Base-by-base conservation (phyloP, 2,797 vertebrate genomes). In the Onychomys leucogaster region DNA sequence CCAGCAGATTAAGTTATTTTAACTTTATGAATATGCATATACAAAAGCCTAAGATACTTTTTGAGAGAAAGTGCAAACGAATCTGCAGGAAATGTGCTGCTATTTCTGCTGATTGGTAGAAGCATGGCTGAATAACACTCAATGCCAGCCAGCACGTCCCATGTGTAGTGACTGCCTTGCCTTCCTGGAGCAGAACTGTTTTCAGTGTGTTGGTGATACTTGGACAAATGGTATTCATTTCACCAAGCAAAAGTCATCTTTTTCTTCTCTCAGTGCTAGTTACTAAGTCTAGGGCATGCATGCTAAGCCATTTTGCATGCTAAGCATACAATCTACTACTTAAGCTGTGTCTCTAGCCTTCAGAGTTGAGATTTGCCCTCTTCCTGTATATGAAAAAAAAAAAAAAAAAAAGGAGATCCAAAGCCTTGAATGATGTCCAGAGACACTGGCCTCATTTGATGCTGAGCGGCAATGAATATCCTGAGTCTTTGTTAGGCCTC, bases 21-120 rank as follows among this genome's bases (percentile, higher is more conserved):
- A 73, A 96, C 90, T 96, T 95, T 91, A 98, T 97, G 96, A 97
- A 97, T 97, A 97, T 97, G 92, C 94, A 97, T 97, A 65, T 91
- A 57, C 71, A 59, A 94, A 96, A 96, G 55, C 63, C 23, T 83
- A 94, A 96, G 84, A 94, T 96, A 89, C 85, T 97, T 97, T 97
- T 78, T 21, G 9, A 81, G 85, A 90, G 82, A 96, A 96, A 95
- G 75, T 95, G 63, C 96, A 91, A 89, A 96, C 37, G 67, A 89
- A 91, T 92, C 73, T 84, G 73, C 71, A 95, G 83, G 76, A 94
- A 95, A 81, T 87, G 43, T 89, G 92, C 80, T 94, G 90, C 92
- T 97, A 92, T 97, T 97, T 96, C 97, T 95, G 71, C 86, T 46
- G 87, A 67, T 86, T 90, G 37, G 21, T 80, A 94, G 82, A 84